Percentiles rank a stretch among this genome's conserved stretches.
Conservation (phyloP, 2,113 vertebrate genomes). For the Macroglossus sobrinus region DNA sequence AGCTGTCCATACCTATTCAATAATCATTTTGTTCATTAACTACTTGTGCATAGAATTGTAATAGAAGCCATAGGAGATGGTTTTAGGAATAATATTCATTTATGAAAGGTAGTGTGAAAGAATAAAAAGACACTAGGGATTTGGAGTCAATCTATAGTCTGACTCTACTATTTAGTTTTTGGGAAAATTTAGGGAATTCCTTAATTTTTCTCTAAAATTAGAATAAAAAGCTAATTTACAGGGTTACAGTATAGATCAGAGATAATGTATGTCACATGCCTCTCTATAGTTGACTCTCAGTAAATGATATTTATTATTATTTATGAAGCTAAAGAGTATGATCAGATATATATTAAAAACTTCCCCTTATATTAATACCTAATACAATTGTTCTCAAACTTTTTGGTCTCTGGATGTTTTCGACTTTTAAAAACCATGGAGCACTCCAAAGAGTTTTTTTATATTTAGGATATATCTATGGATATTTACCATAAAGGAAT, state of each 20-base stretch:
- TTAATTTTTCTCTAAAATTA: slow-evolving; percentile 14
- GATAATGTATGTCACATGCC: background rate
- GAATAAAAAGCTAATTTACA: background rate
- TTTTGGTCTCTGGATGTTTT: background rate
- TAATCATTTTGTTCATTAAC: background rate
- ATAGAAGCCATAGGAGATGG: background rate
- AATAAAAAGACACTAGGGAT: background rate
- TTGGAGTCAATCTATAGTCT: background rate
- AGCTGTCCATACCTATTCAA: background rate
- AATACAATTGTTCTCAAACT: background rate
- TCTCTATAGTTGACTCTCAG: background rate
- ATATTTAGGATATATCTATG: background rate
- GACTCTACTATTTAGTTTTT: background rate
- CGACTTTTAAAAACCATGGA: background rate
- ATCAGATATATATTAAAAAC: background rate
- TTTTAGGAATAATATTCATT: background rate
- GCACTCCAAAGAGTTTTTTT: background rate
- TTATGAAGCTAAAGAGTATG: background rate
- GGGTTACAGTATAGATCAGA: background rate
- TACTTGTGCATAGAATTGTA: background rate
- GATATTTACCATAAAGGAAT: background rate
- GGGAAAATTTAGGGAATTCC: background rate
- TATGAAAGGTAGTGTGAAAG: background rate
- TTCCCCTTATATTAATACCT: background rate
- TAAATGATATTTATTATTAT: background rate